A percentile compares a stretch with the other conserved stretches of the same genome.
phyloP scores from a whole-genome alignment of 2,797 vertebrate species.

The Triplophysa bombifrons region DNA sequence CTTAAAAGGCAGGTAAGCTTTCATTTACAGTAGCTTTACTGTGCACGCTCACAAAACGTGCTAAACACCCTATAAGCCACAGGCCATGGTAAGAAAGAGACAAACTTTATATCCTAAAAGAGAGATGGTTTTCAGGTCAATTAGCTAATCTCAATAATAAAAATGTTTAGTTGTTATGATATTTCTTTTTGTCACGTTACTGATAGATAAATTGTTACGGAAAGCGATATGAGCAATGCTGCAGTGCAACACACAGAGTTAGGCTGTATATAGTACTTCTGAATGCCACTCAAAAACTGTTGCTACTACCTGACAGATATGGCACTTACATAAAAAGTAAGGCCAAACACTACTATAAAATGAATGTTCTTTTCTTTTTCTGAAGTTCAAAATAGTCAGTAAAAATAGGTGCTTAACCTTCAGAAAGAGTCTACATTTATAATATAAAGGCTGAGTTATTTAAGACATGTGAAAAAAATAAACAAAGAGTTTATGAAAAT shows the following conservation, averaged over 20 bases:
- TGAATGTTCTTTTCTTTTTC: no score
- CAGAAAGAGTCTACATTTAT: no score
- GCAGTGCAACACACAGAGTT: background rate
- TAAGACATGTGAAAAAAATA: no score
- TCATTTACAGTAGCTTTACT: conserved; percentile 47
- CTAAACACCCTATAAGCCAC: conserved; percentile 55
- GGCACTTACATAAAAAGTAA: background rate
- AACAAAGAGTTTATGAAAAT: no score
- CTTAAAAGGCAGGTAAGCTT: conserved; percentile 65
- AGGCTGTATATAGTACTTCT: background rate
- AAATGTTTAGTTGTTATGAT: background rate
- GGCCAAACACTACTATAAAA: no score
- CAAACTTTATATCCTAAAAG: background rate
- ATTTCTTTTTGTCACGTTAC: background rate
- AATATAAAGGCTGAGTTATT: no score
- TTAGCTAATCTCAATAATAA: background rate
- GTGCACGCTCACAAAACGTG: conserved; percentile 34
- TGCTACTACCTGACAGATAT: background rate
- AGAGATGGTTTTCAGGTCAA: background rate
- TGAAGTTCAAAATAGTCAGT: no score
- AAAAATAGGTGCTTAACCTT: no score
- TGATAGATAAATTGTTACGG: background rate
- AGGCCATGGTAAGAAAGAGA: conserved; percentile 36
- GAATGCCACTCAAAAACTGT: background rate
- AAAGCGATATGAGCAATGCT: background rate